Evolutionary conservation across 2,888 invertebrate species (phyloP), one percentile per base, ranked within the genome.

Genomic region (Epiblema foenella): DNA sequence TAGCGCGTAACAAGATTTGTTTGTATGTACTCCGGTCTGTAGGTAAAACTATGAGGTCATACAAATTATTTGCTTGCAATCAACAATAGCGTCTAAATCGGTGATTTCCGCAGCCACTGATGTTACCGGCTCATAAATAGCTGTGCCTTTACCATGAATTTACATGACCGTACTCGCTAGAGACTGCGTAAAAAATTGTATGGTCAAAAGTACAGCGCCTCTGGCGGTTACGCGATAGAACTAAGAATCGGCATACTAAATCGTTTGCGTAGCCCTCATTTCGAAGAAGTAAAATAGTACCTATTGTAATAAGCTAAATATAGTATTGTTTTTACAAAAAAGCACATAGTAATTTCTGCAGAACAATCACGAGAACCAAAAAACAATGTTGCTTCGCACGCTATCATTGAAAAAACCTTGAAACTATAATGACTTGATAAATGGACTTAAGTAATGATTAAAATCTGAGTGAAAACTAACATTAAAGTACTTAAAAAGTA

Each of bases 401-500:
- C 46, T 60, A 46, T 46, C 42, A 62, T 62, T 62, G 62, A 10
- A 29, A 5, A 29, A 33, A 17, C 62, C 29, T 62, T 29, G 29
- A 49, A 46, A 9, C 15, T 8, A 20, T 59, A 37, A 60, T 46
- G 42, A 8, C 15, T 20, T 17, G 12, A 20, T 20, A 39, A 39
- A 39, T 39, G 39, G 11, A n/a, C n/a, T n/a, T n/a, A n/a, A n/a
- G n/a, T n/a, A n/a, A n/a, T n/a, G n/a, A n/a, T n/a, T n/a, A n/a
- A n/a, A n/a, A n/a, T n/a, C n/a, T n/a, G n/a, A n/a, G n/a, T n/a
- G n/a, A n/a, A n/a, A n/a, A n/a, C n/a, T n/a, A n/a, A n/a, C n/a
- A n/a, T n/a, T n/a, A n/a, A n/a, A n/a, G n/a, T n/a, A n/a, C n/a
- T n/a, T n/a, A n/a, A n/a, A n/a, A n/a, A n/a, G n/a, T n/a, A n/a